Evolutionary conservation across 1,140 invertebrate genomes (phyloP).

Genomic region (Lordiphosa clarofinis): DNA sequence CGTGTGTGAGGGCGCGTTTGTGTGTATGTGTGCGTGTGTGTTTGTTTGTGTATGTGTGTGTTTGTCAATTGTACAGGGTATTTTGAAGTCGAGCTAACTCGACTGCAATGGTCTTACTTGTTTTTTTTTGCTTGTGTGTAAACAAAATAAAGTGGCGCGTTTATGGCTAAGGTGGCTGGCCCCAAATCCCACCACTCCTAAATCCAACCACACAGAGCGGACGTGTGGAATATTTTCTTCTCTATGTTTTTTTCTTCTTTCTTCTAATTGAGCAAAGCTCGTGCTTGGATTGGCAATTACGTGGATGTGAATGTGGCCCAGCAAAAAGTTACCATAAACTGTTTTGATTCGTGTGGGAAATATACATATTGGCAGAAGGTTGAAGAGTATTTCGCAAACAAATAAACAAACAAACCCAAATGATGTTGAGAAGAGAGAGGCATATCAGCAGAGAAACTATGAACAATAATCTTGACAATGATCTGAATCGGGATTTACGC

Average conservation of each 20-base stretch:
- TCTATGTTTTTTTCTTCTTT: constrained; percentile 46
- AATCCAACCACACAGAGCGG: not conserved
- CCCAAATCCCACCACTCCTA: constrained; percentile 3
- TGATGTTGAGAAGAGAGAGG: not conserved
- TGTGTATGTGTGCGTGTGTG: too few relatives aligned
- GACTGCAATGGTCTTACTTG: too few relatives aligned
- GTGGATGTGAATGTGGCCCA: constrained; percentile 19
- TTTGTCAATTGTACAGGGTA: too few relatives aligned
- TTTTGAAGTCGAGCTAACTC: too few relatives aligned
- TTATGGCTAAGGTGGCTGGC: constrained; percentile 65
- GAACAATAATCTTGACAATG: too few relatives aligned
- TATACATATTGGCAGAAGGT: constrained; percentile 14
- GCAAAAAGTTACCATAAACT: constrained; percentile 52
- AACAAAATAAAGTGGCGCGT: constrained; percentile 75
- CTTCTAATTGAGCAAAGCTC: constrained; percentile 71
- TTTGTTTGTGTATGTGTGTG: too few relatives aligned
- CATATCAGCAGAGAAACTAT: too few relatives aligned
- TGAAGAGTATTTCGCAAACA: constrained; percentile 18
- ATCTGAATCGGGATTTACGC: too few relatives aligned
- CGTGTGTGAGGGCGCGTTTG: too few relatives aligned
- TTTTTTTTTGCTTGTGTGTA: constrained; percentile 32
- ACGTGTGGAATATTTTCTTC: constrained; percentile 13
- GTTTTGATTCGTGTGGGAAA: constrained; percentile 64
- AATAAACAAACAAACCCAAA: constrained; percentile 31
- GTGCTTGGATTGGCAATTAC: constrained; percentile 68